phyloP scores from a whole-genome alignment of 2,888 invertebrate species.

The Teinopalpus imperialis region DNA sequence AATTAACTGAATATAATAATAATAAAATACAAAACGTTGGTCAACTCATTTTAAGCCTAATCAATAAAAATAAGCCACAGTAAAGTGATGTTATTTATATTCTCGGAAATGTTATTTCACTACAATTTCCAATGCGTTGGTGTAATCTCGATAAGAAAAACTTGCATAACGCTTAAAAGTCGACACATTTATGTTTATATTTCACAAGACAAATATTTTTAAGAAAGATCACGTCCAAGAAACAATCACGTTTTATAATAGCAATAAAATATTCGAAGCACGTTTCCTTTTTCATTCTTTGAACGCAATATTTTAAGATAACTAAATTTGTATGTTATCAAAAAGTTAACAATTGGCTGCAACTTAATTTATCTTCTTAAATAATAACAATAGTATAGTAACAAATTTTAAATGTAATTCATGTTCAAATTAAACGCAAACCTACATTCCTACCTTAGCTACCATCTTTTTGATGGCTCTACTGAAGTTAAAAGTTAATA shows the following conservation, averaged over 20 bases:
- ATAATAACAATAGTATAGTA: no score
- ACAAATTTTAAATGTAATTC: no score
- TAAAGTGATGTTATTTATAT: no score
- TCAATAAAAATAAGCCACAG: no score
- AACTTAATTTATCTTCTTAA: no score
- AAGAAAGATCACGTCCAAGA: constrained; percentile 39
- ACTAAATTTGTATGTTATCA: constrained; percentile 7
- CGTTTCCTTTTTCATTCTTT: constrained; percentile 30
- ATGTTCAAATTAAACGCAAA: no score
- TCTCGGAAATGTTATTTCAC: neutral
- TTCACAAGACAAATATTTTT: constrained; percentile 34
- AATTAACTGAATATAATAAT: no score
- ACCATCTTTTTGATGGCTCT: no score
- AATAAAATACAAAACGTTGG: no score
- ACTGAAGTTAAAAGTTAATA: no score
- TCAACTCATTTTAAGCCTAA: no score
- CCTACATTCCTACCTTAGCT: no score
- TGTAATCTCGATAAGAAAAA: constrained; percentile 11
- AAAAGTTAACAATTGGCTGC: neutral
- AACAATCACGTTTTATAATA: constrained; percentile 36
- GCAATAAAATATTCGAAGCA: constrained; percentile 31
- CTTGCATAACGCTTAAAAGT: constrained; percentile 25
- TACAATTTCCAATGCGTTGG: neutral
- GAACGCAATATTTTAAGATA: constrained; percentile 1
- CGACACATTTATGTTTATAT: constrained; percentile 30